Conservation (phyloP, 2,113 vertebrate species). For the Nerophis lumbriciformis region DNA sequence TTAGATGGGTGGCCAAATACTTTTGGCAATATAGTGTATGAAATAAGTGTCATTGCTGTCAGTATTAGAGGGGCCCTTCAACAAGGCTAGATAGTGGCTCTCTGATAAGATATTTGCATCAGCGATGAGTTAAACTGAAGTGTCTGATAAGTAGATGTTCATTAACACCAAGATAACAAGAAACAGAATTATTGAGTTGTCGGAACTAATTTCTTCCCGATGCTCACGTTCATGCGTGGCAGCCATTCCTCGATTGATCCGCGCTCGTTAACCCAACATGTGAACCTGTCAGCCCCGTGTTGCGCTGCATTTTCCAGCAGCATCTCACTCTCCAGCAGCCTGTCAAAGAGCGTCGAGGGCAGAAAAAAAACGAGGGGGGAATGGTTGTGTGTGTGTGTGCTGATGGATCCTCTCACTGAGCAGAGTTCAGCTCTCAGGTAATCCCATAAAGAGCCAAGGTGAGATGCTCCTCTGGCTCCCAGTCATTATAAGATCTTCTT, state of each 20-base stretch:
- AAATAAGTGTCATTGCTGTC: too few relatives aligned
- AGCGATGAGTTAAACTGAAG: neutral
- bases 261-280: conserved; percentile 58
- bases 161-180: neutral
- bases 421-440: conserved; percentile 72
- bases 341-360: conserved; percentile 68
- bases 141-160: neutral
- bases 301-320: conserved; percentile 62
- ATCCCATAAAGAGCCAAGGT: conserved; percentile 76
- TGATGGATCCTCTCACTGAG: conserved; percentile 64
- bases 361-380: conserved; percentile 24
- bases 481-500: conserved; percentile 73
- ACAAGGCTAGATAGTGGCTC: too few relatives aligned
- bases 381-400: conserved; percentile 29
- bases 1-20: too few relatives aligned
- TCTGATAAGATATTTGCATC: too few relatives aligned
- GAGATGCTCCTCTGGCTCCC: conserved; percentile 67
- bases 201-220: conserved; percentile 14
- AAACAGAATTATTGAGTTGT: neutral
- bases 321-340: conserved; percentile 70
- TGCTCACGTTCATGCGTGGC: conserved; percentile 13
- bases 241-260: conserved; percentile 33
- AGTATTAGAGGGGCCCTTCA: too few relatives aligned
- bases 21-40: too few relatives aligned
- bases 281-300: conserved; percentile 65